These are phyloP conservation scores for Lamellibrachia columna DNA, from an alignment of 2,888 invertebrate species.

Conservation along the genomic window DNA sequence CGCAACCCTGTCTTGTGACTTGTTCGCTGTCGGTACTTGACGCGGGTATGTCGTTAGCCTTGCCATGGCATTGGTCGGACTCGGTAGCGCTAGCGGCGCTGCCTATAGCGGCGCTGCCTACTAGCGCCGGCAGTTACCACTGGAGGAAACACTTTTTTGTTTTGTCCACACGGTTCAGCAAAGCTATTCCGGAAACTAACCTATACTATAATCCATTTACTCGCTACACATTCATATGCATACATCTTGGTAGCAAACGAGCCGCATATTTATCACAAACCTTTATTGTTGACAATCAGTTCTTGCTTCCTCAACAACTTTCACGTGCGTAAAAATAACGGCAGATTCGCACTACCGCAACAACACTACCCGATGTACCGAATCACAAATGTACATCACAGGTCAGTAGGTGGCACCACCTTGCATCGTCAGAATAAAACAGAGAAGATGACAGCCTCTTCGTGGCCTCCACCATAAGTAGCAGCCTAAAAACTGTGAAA, in stretches of 20 bases:
- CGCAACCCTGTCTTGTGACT: conserved; percentile 16
- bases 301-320: conserved; percentile 19
- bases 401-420: background rate
- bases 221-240: conserved; percentile 13
- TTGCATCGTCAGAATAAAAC: no score
- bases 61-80: no score
- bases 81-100: background rate
- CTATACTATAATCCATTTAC: background rate
- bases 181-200: background rate
- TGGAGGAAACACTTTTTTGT: background rate
- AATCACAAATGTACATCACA: background rate
- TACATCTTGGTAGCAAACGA: background rate
- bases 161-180: background rate
- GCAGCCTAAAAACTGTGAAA: no score
- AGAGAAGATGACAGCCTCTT: no score
- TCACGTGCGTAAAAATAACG: conserved; percentile 18
- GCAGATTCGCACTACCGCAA: conserved; percentile 16
- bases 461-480: no score
- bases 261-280: background rate
- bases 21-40: conserved; percentile 22
- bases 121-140: background rate
- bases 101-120: background rate
- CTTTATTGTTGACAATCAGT: conserved; percentile 20
- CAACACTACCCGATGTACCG: conserved; percentile 17
- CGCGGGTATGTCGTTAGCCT: background rate